Evolutionary conservation across 2,113 vertebrate genomes (phyloP), one percentile per base, ranked within the genome.

Genomic region (Perognathus longimembris): DNA sequence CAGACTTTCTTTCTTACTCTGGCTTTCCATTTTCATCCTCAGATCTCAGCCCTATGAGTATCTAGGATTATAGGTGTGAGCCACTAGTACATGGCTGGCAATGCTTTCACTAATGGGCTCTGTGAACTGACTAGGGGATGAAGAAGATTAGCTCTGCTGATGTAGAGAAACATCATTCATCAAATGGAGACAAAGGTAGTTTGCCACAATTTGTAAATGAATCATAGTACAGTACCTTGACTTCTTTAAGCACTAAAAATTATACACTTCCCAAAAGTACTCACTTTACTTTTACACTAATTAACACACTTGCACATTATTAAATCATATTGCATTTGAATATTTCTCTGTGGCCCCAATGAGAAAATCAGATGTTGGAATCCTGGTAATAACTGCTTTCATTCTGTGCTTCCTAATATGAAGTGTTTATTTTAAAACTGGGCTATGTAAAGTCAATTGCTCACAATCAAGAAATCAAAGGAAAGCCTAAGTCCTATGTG

Each of bases 391-490:
- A 77, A 63, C 9, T 84, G 17, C 59, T 61, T 24, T 75, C 3
- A 2, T 20, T 45, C 22, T 89, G 63, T 42, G 54, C 0, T 90
- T 93, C 86, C 67, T 67, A 88, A 66, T 75, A 12, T 57, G 54
- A 95, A 82, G 79, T 91, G 10, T 32, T 92, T 81, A 88, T 14
- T 88, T 54, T 54, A 54, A 54, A 54, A 54, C 50, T 18, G 15
- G 50, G 12, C 50, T 54, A 54, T 54, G 17, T 15, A n/a, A 71
- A 83, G 14, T 26, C 4, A 3, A 85, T 34, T 45, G 22, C 15
- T 6, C 26, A 93, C 45, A 24, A 91, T 54, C 45, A 59, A 24
- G 30, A 90, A 93, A 61, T 64, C 28, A 85, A 93, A n/a, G 28
- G 45, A 69, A 32, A 5, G 1, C 22, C 26, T 17, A 86, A 76